Conservation (phyloP, 2,113 vertebrate species). For the Hippoglossus stenolepis region DNA sequence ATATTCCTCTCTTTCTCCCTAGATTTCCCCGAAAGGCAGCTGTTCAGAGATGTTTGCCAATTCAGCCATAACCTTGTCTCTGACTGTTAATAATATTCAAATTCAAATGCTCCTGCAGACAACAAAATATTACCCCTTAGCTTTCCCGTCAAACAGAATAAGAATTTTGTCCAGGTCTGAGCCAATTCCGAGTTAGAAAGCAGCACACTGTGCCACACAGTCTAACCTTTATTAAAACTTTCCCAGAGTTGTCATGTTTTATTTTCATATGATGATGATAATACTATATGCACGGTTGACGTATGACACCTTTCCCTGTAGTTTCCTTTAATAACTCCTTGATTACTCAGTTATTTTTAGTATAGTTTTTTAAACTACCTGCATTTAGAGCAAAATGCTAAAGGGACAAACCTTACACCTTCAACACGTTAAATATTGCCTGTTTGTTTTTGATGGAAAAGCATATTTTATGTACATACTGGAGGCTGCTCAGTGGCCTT, state of each 20-base stretch:
- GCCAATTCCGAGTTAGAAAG: not conserved
- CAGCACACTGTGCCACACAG: not conserved
- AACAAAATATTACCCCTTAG: not conserved
- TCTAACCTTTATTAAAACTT: slow-evolving; percentile 20
- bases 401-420: slow-evolving; percentile 30
- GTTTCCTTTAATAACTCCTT: slow-evolving; percentile 41
- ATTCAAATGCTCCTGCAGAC: not conserved
- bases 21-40: not conserved
- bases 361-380: slow-evolving; percentile 31
- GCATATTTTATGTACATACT: slow-evolving; percentile 38
- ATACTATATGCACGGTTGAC: slow-evolving; percentile 38
- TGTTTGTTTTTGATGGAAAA: slow-evolving; percentile 24
- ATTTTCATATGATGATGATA: slow-evolving; percentile 66
- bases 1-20: not conserved
- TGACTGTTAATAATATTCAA: not conserved
- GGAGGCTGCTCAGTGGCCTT: slow-evolving; percentile 37
- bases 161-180: not conserved
- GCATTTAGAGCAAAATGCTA: slow-evolving; percentile 30
- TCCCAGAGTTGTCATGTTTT: slow-evolving; percentile 62
- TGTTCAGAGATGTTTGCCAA: not conserved
- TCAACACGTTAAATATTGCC: slow-evolving; percentile 21
- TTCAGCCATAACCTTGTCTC: slow-evolving; percentile 10
- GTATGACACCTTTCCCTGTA: slow-evolving; percentile 22
- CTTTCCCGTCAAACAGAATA: not conserved
- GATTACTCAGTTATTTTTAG: slow-evolving; percentile 39